A percentile compares a stretch with the other conserved stretches of the same genome.
phyloP scores from a whole-genome alignment of 2,113 vertebrate genomes.

The Lepus timidus region DNA sequence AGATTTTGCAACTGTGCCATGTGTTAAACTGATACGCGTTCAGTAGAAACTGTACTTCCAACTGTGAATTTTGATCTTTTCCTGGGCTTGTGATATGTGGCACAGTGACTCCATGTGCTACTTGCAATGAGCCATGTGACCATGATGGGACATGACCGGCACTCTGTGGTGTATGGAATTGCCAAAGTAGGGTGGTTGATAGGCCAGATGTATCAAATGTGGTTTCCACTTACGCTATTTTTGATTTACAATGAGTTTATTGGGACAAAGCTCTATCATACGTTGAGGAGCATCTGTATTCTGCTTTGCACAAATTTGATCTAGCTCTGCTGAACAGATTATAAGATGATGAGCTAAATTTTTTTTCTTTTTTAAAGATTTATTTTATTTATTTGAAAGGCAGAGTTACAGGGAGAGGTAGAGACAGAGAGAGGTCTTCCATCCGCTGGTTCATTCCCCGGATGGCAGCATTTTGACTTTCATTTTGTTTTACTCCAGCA shows the following conservation, averaged over 20 bases:
- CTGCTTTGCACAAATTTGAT: neutral
- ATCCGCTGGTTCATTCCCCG: too few species aligned
- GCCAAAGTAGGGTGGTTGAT: too few species aligned
- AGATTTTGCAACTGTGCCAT: neutral
- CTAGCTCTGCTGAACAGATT: neutral
- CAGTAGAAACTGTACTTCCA: neutral
- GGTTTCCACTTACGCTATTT: neutral
- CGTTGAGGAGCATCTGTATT: neutral
- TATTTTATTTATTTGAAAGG: too few species aligned
- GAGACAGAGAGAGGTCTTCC: too few species aligned
- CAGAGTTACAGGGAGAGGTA: too few species aligned
- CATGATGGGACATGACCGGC: neutral
- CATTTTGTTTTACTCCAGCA: constrained; percentile 30
- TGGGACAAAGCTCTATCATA: neutral
- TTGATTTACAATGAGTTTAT: neutral
- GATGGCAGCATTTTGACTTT: neutral
- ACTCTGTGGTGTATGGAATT: neutral
- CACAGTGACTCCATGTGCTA: neutral
- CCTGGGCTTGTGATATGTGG: neutral
- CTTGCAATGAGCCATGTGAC: neutral
- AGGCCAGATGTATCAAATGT: neutral
- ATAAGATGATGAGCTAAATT: neutral
- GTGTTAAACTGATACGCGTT: neutral
- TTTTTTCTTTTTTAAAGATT: neutral
- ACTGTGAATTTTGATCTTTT: neutral